A percentile compares a stretch with the other conserved stretches of the same genome.
Evolutionary conservation across 1,140 invertebrate species (phyloP).

Genomic region (Laupala kohalensis): DNA sequence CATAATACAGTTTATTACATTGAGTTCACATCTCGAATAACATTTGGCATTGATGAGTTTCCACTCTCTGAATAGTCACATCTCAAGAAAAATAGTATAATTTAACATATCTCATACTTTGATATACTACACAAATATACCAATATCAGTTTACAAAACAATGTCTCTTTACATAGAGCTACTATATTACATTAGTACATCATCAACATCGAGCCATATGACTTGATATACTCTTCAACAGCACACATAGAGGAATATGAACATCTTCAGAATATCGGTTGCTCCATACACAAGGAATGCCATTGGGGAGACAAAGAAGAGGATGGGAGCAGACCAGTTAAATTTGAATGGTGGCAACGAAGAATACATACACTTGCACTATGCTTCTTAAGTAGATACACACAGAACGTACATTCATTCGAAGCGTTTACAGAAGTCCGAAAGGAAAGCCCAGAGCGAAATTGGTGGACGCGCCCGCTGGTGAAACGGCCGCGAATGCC

Average conservation of each 20-base stretch:
- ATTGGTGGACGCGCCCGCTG: no score
- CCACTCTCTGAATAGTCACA: neutral
- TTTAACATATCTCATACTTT: neutral
- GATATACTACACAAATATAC: neutral
- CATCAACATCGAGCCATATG: neutral
- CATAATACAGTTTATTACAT: neutral
- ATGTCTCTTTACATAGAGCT: neutral
- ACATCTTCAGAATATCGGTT: neutral
- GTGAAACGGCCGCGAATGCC: no score
- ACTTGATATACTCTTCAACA: neutral
- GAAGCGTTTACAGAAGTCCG: no score
- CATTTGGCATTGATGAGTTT: neutral
- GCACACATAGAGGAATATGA: neutral
- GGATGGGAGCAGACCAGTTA: neutral
- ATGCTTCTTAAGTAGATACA: neutral
- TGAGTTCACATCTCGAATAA: neutral
- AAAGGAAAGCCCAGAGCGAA: no score
- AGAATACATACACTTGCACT: neutral
- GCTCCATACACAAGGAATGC: neutral
- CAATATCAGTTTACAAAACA: neutral
- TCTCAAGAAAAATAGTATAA: neutral
- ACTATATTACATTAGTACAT: neutral
- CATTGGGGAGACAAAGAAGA: neutral
- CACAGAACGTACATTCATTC: neutral
- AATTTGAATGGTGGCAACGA: neutral